A percentile compares a stretch with the other conserved stretches of the same genome.
Evolutionary conservation across 2,113 vertebrate species (phyloP).

Genomic region (Paramisgurnus dabryanus): DNA sequence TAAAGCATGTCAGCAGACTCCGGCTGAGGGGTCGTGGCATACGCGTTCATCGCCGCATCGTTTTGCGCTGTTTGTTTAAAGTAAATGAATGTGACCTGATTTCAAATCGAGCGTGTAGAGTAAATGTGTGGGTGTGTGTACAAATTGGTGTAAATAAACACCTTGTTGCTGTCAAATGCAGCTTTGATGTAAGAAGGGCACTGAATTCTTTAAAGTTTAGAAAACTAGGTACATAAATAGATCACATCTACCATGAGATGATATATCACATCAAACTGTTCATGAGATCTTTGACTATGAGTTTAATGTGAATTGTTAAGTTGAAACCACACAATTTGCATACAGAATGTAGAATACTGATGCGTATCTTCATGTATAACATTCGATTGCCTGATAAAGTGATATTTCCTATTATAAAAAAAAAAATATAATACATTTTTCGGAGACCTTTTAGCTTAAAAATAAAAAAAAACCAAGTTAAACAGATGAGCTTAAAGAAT

Average conservation of each 20-base stretch:
- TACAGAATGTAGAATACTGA: too few relatives aligned
- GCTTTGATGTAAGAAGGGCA: neutral
- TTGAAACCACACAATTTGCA: too few relatives aligned
- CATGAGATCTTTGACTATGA: neutral
- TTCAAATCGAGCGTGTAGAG: neutral
- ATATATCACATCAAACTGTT: neutral
- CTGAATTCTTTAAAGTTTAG: neutral
- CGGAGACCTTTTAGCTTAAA: too few relatives aligned
- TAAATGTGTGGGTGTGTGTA: neutral
- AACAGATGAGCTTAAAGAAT: too few relatives aligned
- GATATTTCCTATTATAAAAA: too few relatives aligned
- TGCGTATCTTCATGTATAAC: too few relatives aligned
- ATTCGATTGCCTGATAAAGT: too few relatives aligned
- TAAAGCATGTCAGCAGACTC: conserved; percentile 26
- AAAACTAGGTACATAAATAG: neutral
- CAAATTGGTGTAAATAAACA: neutral
- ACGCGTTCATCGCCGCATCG: neutral
- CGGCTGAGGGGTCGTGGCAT: conserved; percentile 4
- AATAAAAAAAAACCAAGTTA: too few relatives aligned
- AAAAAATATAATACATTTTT: too few relatives aligned
- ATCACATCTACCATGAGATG: neutral
- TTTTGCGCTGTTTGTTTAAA: conserved; percentile 7
- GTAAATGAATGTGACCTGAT: neutral
- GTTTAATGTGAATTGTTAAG: too few relatives aligned
- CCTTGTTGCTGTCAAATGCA: conserved; percentile 10